Evolutionary conservation across 2,113 vertebrate genomes (phyloP).

Genomic region (Tachysurus vachellii): DNA sequence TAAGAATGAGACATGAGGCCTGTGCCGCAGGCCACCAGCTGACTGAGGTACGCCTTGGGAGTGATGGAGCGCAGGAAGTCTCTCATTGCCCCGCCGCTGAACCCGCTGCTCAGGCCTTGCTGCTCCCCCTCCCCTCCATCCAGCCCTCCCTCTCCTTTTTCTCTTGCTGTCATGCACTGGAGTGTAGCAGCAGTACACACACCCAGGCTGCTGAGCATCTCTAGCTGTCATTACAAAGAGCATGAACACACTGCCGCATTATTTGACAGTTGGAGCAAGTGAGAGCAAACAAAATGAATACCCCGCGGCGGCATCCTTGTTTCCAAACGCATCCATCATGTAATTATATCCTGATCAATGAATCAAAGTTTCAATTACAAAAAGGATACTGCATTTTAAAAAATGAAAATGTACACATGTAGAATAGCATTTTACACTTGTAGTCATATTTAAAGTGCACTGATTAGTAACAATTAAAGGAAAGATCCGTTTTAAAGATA

Average conservation of each 20-base stretch:
- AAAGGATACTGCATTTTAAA: not conserved
- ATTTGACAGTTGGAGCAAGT: slow-evolving; percentile 45
- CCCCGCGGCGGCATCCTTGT: slow-evolving; percentile 2
- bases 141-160: slow-evolving; percentile 45
- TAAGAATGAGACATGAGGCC: slow-evolving; percentile 79
- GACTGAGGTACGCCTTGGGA: slow-evolving; percentile 79
- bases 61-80: slow-evolving; percentile 81
- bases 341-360: slow-evolving; percentile 28
- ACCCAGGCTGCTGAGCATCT: slow-evolving; percentile 60
- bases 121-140: slow-evolving; percentile 57
- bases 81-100: slow-evolving; percentile 79
- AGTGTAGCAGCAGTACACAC: slow-evolving; percentile 46
- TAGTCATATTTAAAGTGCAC: not conserved
- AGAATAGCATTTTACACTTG: not conserved
- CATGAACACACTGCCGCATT: slow-evolving; percentile 56
- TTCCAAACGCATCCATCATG: slow-evolving; percentile 21
- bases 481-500: slow-evolving; percentile 2
- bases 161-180: slow-evolving; percentile 41
- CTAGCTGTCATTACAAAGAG: slow-evolving; percentile 69
- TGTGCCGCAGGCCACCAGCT: slow-evolving; percentile 76
- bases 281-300: slow-evolving; percentile 9
- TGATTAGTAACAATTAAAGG: not conserved
- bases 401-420: not conserved
- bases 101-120: slow-evolving; percentile 74
- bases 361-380: slow-evolving; percentile 30